Evolutionary conservation across 2,888 invertebrate species (phyloP), one percentile per base, ranked within the genome.

Genomic region (Epistrophe grossulariae): DNA sequence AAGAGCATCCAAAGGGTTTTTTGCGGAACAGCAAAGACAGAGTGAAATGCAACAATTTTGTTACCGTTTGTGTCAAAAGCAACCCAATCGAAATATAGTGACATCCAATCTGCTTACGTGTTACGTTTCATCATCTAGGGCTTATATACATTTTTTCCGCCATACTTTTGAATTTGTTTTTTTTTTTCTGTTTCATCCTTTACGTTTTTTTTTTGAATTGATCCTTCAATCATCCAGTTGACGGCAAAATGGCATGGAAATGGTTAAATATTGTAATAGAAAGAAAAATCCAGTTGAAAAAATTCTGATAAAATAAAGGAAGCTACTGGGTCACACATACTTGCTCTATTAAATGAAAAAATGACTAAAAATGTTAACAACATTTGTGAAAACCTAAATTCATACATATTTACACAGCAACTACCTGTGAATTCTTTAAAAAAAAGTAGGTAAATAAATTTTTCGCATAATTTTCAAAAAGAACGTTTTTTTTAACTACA

Each of bases 141-240:
- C 62, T 79, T 70, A 60, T 11, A 24, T 48, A 55, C 55, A 52
- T 57, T 43, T 38, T 24, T 43, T 5, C n/a, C 10, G 4, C 7
- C 6, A 11, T 59, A 1, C n/a, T 28, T 28, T 64, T 1, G 28
- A 64, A 11, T 66, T 28, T 76, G 38, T 71, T 70, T 13, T 73
- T 71, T 73, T 7, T n/a, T n/a, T n/a, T n/a, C n/a, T n/a, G n/a
- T n/a, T 73, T 59, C n/a, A n/a, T 38, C 5, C 45, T 66, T 43
- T 31, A 3, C 17, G 0, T 62, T 50, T 62, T 24, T 15, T 71
- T 60, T 50, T 31, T 31, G 24, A 64, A 48, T 71, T 66, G 66
- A 80, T 77, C 72, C 76, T 72, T 77, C 71, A 80, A 80, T 80
- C 80, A 77, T 60, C 40, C 57, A 57, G 50, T 64, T 76, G 76